Evolutionary conservation across 1,140 invertebrate genomes (phyloP).

Genomic region (Danaus melanippus): DNA sequence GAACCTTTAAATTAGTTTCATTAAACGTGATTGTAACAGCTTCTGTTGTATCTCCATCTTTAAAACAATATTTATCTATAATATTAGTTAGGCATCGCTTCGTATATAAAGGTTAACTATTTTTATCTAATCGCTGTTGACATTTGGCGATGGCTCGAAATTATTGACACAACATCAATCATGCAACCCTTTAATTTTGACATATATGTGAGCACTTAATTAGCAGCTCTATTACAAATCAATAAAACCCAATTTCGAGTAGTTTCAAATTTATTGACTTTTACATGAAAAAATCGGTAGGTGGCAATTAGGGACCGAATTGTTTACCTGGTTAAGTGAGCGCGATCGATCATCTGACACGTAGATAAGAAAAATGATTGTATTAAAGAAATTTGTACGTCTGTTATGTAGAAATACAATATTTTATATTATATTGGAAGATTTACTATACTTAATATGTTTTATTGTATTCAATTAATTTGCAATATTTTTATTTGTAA

Average conservation of each 20-base stretch:
- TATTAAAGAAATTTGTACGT: too few relatives aligned
- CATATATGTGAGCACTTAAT: conserved; percentile 4
- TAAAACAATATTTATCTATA: too few relatives aligned
- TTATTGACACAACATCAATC: conserved; percentile 43
- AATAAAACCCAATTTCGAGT: neutral
- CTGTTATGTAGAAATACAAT: too few relatives aligned
- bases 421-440: too few relatives aligned
- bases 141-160: conserved; percentile 17
- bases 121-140: conserved; percentile 10
- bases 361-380: conserved; percentile 9
- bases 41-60: too few relatives aligned
- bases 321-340: conserved; percentile 25
- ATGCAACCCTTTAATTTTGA: conserved; percentile 20
- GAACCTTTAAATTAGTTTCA: conserved; percentile 13
- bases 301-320: conserved; percentile 18
- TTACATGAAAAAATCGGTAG: conserved; percentile 15
- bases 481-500: too few relatives aligned
- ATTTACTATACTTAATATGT: too few relatives aligned
- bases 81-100: too few relatives aligned
- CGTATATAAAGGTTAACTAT: too few relatives aligned
- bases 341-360: conserved; percentile 18
- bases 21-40: too few relatives aligned
- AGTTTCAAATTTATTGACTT: conserved; percentile 6
- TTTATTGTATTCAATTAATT: too few relatives aligned
- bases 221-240: neutral